Evolutionary conservation across 1,140 invertebrate species (phyloP), one percentile per base, ranked within the genome.

Genomic region (Leptopilina boulardi): DNA sequence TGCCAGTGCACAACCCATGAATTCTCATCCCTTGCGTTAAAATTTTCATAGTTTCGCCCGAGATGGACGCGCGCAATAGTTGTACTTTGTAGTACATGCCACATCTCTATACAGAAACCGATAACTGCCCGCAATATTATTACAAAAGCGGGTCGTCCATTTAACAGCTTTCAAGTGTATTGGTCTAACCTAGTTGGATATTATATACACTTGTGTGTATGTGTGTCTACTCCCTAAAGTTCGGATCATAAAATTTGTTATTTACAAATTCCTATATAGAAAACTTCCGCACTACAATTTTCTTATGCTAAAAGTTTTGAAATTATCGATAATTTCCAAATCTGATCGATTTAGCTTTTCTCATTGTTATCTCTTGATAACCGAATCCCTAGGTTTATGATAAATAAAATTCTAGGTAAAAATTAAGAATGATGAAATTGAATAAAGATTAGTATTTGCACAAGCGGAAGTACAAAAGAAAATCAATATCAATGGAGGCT

Each of bases 21-120:
- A 82, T 83, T 80, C 79, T 8, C n/a, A n/a, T n/a, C 70, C 79
- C 74, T 77, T n/a, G n/a, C 76, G 80, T 78, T 81, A 71, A n/a
- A 77, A 70, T 78, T 80, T 80, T 79, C 80, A 78, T 78, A 56
- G 71, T 75, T 77, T 80, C 78, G 82, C n/a, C n/a, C 80, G 82
- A 81, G 82, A 80, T 80, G 77, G 79, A 81, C 77, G 79, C 71
- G 59, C n/a, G 26, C 59, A 8, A 4, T 15, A 15, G 23, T 30
- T 66, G 59, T 30, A 66, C 59, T 30, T 66, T 66, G 59, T 66
- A 66, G 59, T 66, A 66, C 59, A 30, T 23, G 15, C 23, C 59
- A 23, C 21, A 9, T 9, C 2, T 34, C 59, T 66, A 66, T 30
- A 66, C 59, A 66, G 59, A 15, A 15, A 34, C 21, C 59, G 26